Evolutionary conservation across 2,113 vertebrate genomes (phyloP), one percentile per base, ranked within the genome.

Genomic region (Brevimyrus niger): DNA sequence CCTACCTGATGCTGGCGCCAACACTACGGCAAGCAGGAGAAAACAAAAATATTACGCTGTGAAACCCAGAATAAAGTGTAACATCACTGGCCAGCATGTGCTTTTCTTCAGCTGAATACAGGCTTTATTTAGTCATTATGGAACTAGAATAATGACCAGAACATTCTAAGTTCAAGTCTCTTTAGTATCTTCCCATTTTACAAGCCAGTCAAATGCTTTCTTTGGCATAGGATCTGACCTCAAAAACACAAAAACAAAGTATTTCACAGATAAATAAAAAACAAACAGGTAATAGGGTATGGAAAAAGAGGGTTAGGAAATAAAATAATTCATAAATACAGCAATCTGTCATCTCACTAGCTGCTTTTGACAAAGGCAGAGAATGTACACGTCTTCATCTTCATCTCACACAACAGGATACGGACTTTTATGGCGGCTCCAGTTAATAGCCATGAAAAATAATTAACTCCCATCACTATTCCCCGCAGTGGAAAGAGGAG

Each of bases 401-500:
- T 90, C 93, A 92, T 93, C 92, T 92, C 92, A 93, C 89, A 0
- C 2, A 89, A 90, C 92, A 92, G 46, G 90, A 89, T 88, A 93
- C 91, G 90, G 92, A 93, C 93, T 94, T 94, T 92, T 93, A 94
- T 88, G 92, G 91, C 92, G 92, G 92, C 91, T 92, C 90, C 58
- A 91, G 92, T 91, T 93, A 94, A 91, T 94, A 93, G 89, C 31
- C 61, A 88, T 76, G 65, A 88, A 69, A 50, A 88, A 94, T 94
- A 94, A 95, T 94, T 93, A 94, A 95, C 92, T 93, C 53, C 89
- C 50, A 53, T 50, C 17, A 35, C 89, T 48, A 84, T 83, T 88
- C 27, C 42, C 89, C 5, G 80, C 69, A 90, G 92, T 90, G 92
- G 88, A 90, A 91, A 91, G 91, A 91, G 91, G 92, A 94, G 92